Evolutionary conservation across 2,113 vertebrate species (phyloP), one percentile per base, ranked within the genome.

Genomic region (Tichodroma muraria): DNA sequence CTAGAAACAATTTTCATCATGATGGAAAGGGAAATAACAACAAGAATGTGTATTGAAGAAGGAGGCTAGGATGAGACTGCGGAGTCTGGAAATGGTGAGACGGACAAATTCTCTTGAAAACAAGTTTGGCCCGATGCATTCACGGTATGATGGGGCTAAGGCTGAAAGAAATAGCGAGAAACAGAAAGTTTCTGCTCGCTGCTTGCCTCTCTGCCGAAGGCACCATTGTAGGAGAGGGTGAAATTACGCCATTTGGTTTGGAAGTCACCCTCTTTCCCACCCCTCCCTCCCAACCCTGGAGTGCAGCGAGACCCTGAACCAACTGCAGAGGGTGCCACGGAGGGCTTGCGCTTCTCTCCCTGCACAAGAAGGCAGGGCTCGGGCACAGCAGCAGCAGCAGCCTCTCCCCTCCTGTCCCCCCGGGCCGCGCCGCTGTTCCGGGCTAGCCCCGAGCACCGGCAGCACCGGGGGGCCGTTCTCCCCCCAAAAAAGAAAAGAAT

Each of bases 41-140:
- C 15, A 38, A 20, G 22, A 38, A 7, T 0, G 0, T 56, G 65
- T 28, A 3, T 23, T 47, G 24, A 30, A 50, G 52, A 60, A 6
- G 17, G 20, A 22, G 23, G 14, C 33, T 61, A 11, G 12, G 49
- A 40, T 35, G 30, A 54, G 31, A 31, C 24, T 45, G 40, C 13
- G 7, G 69, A 45, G 72, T 57, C 42, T 57, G 45, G 57, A 80
- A 44, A 35, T 14, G 1, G 33, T 24, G 44, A 73, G 68, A 81
- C 47, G 64, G 68, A 73, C 15, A 60, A 69, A 83, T 31, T 63
- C 37, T 33, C 15, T 56, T 23, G 33, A 53, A 75, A 91, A 54
- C 23, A 54, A 88, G 38, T 77, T 71, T 35, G 56, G 15, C 64
- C 49, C 1, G 0, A 53, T 33, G 59, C 23, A 19, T 47, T 65